Conservation (phyloP, 30 jellyfish, hydroid and myxozoan genomes). For the Aurelia coerulea region DNA sequence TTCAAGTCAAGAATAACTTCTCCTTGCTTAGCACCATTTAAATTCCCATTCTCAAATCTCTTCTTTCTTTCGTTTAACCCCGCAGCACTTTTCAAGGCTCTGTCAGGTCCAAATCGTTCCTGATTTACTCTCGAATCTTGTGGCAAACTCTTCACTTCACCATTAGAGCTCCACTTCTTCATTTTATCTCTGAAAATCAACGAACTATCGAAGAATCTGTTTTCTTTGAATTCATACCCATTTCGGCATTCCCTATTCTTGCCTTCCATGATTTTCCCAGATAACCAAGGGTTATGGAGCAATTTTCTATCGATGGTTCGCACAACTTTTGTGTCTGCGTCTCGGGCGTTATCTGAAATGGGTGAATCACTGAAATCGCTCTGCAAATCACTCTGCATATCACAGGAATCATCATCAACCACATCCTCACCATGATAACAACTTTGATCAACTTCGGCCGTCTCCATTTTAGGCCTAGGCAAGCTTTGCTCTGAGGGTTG, state of each 20-base stretch:
- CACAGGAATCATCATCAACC: neutral
- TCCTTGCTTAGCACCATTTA: no score
- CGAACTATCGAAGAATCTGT: neutral
- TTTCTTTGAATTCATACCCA: no score
- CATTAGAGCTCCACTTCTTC: slow-evolving; percentile 7
- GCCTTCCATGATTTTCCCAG: slow-evolving; percentile 25
- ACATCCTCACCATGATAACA: neutral
- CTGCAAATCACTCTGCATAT: neutral
- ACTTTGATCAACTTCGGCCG: neutral
- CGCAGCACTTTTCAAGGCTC: no score
- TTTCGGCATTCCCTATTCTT: neutral
- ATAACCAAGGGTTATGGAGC: slow-evolving; percentile 40
- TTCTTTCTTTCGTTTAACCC: no score
- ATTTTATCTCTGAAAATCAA: slow-evolving; percentile 22
- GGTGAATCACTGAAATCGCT: neutral
- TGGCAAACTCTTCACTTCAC: neutral
- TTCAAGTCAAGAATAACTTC: no score
- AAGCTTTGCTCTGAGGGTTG: no score
- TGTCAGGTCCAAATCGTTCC: no score
- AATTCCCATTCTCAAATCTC: no score
- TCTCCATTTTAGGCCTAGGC: neutral
- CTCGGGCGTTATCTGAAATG: neutral
- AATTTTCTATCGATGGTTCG: slow-evolving; percentile 10
- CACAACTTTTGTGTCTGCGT: neutral
- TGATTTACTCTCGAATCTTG: no score